phyloP scores from a whole-genome alignment of 30 jellyfish, hydroid and myxozoan genomes.

The Calvadosia cruxmelitensis region DNA sequence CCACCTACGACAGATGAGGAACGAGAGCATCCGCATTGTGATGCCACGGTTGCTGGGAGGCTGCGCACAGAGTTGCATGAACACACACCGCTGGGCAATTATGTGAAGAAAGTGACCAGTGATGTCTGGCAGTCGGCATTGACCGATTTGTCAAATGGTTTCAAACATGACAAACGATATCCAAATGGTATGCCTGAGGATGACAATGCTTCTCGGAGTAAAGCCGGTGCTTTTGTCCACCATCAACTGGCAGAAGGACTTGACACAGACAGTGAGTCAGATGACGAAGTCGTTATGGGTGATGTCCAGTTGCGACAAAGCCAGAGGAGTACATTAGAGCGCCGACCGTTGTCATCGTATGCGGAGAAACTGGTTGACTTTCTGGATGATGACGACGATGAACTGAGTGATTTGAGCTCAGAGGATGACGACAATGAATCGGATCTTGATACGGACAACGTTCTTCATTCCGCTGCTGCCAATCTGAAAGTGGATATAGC shows the following conservation, averaged over 20 bases:
- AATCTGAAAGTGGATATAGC: not conserved
- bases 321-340: not conserved
- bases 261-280: not conserved
- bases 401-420: constrained; percentile 24
- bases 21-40: not conserved
- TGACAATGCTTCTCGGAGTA: not conserved
- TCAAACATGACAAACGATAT: not conserved
- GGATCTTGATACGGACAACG: not conserved
- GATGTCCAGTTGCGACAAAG: not conserved
- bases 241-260: not conserved
- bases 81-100: not conserved
- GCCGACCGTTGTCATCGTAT: constrained; percentile 82
- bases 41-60: not conserved
- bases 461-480: not conserved
- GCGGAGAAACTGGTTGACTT: constrained; percentile 83
- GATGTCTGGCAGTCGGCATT: not conserved
- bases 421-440: constrained; percentile 31
- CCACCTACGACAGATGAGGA: not conserved
- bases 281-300: not conserved
- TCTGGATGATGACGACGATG: constrained; percentile 89
- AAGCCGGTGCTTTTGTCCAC: no score
- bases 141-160: not conserved
- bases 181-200: not conserved
- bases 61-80: not conserved
- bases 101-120: not conserved